Evolutionary conservation across 2,797 vertebrate genomes (phyloP).

Genomic region (Gymnodraco acuticeps): DNA sequence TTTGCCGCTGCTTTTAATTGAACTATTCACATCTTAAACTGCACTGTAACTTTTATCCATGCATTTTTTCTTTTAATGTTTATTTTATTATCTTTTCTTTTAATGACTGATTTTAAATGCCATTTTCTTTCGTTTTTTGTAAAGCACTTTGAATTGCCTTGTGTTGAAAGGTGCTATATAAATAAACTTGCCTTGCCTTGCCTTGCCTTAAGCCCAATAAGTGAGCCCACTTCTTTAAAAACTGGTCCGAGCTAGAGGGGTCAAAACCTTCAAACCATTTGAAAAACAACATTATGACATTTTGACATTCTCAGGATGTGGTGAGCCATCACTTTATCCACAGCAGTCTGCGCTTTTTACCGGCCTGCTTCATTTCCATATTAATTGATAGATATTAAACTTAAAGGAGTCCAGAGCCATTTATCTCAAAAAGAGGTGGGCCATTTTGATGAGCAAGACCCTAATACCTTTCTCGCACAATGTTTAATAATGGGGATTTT

Average conservation of each 20-base stretch:
- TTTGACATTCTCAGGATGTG: slow-evolving; percentile 67
- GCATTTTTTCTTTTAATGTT: no score
- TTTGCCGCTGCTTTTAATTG: no score
- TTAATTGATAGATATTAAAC: slow-evolving; percentile 82
- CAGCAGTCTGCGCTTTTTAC: slow-evolving; percentile 72
- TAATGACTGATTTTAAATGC: no score
- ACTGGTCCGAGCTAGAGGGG: slow-evolving; percentile 24
- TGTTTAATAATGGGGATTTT: slow-evolving; percentile 74
- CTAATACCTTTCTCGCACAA: slow-evolving; percentile 63
- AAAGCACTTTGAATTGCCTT: no score
- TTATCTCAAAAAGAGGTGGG: slow-evolving; percentile 74
- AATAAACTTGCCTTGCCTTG: no score
- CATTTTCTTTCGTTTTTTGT: no score
- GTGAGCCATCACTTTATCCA: slow-evolving; percentile 74
- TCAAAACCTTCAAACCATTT: slow-evolving; percentile 48
- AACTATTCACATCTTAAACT: no score
- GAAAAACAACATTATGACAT: slow-evolving; percentile 72
- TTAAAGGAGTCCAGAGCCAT: slow-evolving; percentile 68
- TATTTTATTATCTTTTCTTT: no score
- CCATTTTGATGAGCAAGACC: slow-evolving; percentile 74
- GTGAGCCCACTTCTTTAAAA: slow-evolving; percentile 22
- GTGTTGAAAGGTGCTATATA: no score
- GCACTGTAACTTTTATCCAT: no score
- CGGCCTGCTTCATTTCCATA: slow-evolving; percentile 77
- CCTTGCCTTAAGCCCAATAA: background rate